phyloP scores from a whole-genome alignment of 2,113 vertebrate genomes.

The Gasterosteus aculeatus region DNA sequence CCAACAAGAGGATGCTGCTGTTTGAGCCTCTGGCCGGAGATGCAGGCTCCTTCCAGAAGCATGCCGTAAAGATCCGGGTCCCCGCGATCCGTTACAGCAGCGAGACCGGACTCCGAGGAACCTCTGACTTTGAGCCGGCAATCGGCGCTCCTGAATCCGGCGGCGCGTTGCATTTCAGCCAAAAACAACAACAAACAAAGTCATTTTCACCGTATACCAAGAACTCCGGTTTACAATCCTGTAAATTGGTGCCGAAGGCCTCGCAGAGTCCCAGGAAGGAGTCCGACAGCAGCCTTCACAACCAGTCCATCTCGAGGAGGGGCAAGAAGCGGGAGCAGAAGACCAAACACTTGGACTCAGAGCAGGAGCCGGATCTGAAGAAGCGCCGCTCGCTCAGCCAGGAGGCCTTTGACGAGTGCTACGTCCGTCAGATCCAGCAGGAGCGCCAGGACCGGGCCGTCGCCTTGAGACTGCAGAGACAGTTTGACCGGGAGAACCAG shows the following conservation, averaged over 20 bases:
- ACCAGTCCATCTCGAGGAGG: slow-evolving; percentile 78
- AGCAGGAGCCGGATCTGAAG: slow-evolving; percentile 77
- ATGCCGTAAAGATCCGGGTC: slow-evolving; percentile 51
- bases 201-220: slow-evolving; percentile 56
- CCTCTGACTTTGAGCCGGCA: slow-evolving; percentile 5
- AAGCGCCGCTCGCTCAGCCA: slow-evolving; percentile 70
- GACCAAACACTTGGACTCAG: slow-evolving; percentile 89
- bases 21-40: slow-evolving; percentile 69
- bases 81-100: slow-evolving; percentile 51
- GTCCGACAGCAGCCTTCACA: slow-evolving; percentile 48
- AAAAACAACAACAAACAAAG: slow-evolving; percentile 16
- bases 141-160: slow-evolving; percentile 29
- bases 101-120: slow-evolving; percentile 15
- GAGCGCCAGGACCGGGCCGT: slow-evolving; percentile 82
- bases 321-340: slow-evolving; percentile 90
- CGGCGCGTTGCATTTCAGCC: slow-evolving; percentile 19
- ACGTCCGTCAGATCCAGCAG: slow-evolving; percentile 80
- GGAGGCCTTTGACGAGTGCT: slow-evolving; percentile 63
- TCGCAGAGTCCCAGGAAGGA: slow-evolving; percentile 58
- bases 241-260: slow-evolving; percentile 60
- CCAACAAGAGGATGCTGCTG: slow-evolving; percentile 74
- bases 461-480: slow-evolving; percentile 87
- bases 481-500: slow-evolving; percentile 87
- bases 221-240: slow-evolving; percentile 41
- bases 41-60: slow-evolving; percentile 33